Conservation (phyloP, 2,797 vertebrate genomes). For the Thunnus albacares region DNA sequence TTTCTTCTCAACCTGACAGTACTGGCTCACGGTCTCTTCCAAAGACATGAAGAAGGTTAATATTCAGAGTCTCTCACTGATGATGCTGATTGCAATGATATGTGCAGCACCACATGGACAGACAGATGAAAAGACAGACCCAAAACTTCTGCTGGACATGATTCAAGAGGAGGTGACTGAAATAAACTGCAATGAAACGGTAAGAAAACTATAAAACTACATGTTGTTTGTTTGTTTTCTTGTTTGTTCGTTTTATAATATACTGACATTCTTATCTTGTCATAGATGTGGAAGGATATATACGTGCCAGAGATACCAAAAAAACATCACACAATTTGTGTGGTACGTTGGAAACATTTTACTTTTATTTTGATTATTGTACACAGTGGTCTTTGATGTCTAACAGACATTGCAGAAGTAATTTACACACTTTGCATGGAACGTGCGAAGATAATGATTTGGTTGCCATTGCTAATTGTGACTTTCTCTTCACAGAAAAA, state of each 20-base stretch:
- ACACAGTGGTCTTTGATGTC: neutral
- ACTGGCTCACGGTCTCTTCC: neutral
- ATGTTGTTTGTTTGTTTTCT: neutral
- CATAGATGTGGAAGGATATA: neutral
- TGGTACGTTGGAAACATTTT: slow-evolving; percentile 45
- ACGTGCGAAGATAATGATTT: neutral
- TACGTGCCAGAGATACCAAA: no score
- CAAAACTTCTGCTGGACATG: accelerated
- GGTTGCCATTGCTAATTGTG: slow-evolving; percentile 6
- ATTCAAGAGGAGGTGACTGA: accelerated
- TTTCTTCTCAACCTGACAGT: slow-evolving; percentile 32
- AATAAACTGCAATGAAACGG: neutral
- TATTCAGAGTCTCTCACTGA: slow-evolving; percentile 15
- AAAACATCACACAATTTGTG: no score
- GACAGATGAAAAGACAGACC: no score
- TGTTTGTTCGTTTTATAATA: slow-evolving; percentile 1
- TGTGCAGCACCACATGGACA: neutral
- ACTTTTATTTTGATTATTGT: neutral
- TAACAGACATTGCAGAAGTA: no score
- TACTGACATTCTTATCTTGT: slow-evolving; percentile 30
- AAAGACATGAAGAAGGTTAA: slow-evolving; percentile 64
- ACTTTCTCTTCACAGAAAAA: accelerated
- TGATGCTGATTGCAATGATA: slow-evolving; percentile 5
- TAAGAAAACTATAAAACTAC: slow-evolving; percentile 45
- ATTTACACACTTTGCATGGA: neutral